Evolutionary conservation across 2,113 vertebrate species (phyloP).

Genomic region (Benitochromis conjunctus): DNA sequence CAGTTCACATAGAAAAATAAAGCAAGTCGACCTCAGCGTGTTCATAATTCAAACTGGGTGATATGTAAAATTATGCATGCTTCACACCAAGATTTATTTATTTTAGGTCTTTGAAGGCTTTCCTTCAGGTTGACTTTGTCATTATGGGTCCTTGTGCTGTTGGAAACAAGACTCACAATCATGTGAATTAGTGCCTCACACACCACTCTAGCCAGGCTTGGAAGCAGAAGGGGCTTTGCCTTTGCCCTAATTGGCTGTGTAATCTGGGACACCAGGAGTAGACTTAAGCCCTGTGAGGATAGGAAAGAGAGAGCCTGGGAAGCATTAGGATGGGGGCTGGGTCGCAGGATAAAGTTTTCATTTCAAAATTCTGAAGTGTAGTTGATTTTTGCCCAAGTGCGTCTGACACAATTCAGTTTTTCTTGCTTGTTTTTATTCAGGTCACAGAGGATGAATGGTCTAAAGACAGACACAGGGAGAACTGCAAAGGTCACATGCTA

Average conservation of each 20-base stretch:
- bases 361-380: not conserved
- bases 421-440: not conserved
- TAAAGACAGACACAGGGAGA: not conserved
- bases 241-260: slow-evolving; percentile 59
- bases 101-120: not conserved
- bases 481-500: not conserved
- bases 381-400: not conserved
- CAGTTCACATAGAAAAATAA: not conserved
- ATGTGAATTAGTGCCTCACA: not conserved
- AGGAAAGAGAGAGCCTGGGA: not conserved
- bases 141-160: not conserved
- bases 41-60: not conserved
- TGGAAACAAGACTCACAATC: not conserved
- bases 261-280: slow-evolving; percentile 58
- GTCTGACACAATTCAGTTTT: not conserved
- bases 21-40: not conserved
- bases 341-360: not conserved
- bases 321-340: slow-evolving; percentile 16
- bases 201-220: not conserved
- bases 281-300: slow-evolving; percentile 46
- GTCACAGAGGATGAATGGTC: not conserved
- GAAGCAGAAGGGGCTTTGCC: slow-evolving; percentile 56
- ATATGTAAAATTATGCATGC: not conserved
- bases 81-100: not conserved
- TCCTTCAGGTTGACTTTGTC: not conserved